Base-by-base conservation (phyloP, 2,797 vertebrate genomes). In the Salarias fasciatus region DNA sequence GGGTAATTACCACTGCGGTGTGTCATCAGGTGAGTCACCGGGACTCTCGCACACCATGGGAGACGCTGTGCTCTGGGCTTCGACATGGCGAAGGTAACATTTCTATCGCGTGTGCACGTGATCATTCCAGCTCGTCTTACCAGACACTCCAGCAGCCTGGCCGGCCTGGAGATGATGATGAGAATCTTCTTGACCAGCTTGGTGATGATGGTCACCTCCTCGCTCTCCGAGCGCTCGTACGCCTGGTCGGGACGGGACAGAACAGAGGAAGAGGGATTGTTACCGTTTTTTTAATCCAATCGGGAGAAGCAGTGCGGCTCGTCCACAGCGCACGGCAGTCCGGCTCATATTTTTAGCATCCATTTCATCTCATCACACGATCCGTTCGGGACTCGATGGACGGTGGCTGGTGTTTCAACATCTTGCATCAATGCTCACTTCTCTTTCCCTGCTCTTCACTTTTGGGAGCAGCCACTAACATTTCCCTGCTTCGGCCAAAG, bases 61-160 rank as follows among this genome's bases (percentile, higher is more conserved):
- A 28, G 43, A 35, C 41, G 46, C 45, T 47, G 47, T 59, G 52
- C 38, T 42, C n/a, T 3, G 14, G 9, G 12, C 41, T 60, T 52
- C 53, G 4, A 44, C n/a, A 33, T 46, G 6, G 12, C 62, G 33
- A 47, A 10, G 15, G 6, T 38, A 47, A 48, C 15, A 38, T 63
- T 57, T 9, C 11, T 11, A 11, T 68, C 44, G 46, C n/a, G 29
- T 43, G 40, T 5, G 30, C 4, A 3, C 33, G 8, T 35, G 11
- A 71, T 68, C 40, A 24, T 12, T 28, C 6, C 42, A 7, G 11
- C 4, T 24, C 63, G 18, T 60, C 94, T 92, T 81, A 97, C 96
- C 94, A 98, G 80, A 84, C 96, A 98, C 79, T 97, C 95, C 5
- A 98, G 91, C 12, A 98, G 94, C 11, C 96, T 90, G 1, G 95